These are phyloP conservation scores for Brachycybe producta DNA, from an alignment of 2,888 invertebrate genomes.

Conservation along the genomic window DNA sequence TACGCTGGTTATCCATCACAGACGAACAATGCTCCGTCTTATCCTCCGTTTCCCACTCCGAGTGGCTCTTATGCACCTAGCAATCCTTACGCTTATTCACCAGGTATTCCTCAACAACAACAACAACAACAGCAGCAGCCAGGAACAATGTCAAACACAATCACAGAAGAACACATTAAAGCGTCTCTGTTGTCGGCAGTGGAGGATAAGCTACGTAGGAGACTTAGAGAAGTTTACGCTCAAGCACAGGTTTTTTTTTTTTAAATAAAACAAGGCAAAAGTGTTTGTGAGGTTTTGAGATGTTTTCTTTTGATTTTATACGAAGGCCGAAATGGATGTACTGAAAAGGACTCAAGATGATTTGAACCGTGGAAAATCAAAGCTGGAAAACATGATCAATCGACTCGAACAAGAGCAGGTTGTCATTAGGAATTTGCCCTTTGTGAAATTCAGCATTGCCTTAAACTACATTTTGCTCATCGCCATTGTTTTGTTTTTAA, in stretches of 20 bases:
- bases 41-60: conserved; percentile 23
- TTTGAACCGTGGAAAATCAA: conserved; percentile 65
- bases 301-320: conserved; percentile 14
- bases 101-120: no score
- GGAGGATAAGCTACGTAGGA: conserved; percentile 78
- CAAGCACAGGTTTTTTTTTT: conserved; percentile 51
- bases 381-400: conserved; percentile 62
- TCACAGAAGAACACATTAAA: conserved; percentile 87
- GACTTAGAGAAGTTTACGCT: conserved; percentile 76
- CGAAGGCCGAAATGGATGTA: conserved; percentile 69
- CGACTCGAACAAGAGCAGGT: conserved; percentile 44
- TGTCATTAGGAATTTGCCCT: no score
- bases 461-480: no score
- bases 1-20: no score
- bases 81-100: conserved; percentile 20
- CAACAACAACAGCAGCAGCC: no score
- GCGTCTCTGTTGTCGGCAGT: conserved; percentile 88
- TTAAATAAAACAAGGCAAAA: conserved; percentile 3
- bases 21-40: no score
- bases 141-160: conserved; percentile 55
- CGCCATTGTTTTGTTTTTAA: no score
- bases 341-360: conserved; percentile 75
- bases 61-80: conserved; percentile 28
- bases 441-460: no score
- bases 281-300: background rate